Evolutionary conservation across 2,888 invertebrate genomes (phyloP).

Genomic region (Drosophila tanythrix): DNA sequence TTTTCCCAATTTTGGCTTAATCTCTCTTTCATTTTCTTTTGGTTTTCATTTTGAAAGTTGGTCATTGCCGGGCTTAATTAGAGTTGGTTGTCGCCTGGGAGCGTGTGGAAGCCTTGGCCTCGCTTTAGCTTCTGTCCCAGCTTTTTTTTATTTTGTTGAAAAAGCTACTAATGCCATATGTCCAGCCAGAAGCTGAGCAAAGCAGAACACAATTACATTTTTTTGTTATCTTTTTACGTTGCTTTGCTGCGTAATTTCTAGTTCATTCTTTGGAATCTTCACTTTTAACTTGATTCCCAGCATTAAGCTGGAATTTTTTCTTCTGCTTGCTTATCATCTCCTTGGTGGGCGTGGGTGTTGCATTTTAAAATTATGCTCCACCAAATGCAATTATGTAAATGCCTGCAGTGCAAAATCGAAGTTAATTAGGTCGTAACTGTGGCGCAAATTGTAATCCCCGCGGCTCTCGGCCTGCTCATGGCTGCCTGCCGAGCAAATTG

Average conservation of each 20-base stretch:
- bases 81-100: conserved; percentile 46
- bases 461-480: conserved; percentile 6
- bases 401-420: conserved; percentile 71
- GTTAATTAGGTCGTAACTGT: conserved; percentile 76
- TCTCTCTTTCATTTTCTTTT: conserved; percentile 14
- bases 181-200: conserved; percentile 42
- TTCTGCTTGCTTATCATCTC: conserved; percentile 33
- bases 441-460: conserved; percentile 61
- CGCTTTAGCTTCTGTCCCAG: conserved; percentile 13
- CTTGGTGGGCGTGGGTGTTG: conserved; percentile 35
- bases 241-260: conserved; percentile 55
- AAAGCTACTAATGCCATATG: conserved; percentile 61
- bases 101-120: conserved; percentile 18
- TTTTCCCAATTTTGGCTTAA: conserved; percentile 8
- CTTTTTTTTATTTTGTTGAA: conserved; percentile 18
- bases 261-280: conserved; percentile 55
- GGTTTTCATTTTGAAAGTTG: conserved; percentile 46
- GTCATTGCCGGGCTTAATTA: conserved; percentile 69
- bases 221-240: conserved; percentile 32
- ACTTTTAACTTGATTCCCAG: conserved; percentile 63
- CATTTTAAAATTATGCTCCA: conserved; percentile 62
- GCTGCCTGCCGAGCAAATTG: conserved; percentile 36
- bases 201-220: conserved; percentile 63
- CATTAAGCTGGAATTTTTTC: conserved; percentile 25
- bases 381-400: conserved; percentile 78